These are phyloP conservation scores for Ormyrus rosae DNA, from an alignment of 2,888 invertebrate genomes.

Conservation along the genomic window DNA sequence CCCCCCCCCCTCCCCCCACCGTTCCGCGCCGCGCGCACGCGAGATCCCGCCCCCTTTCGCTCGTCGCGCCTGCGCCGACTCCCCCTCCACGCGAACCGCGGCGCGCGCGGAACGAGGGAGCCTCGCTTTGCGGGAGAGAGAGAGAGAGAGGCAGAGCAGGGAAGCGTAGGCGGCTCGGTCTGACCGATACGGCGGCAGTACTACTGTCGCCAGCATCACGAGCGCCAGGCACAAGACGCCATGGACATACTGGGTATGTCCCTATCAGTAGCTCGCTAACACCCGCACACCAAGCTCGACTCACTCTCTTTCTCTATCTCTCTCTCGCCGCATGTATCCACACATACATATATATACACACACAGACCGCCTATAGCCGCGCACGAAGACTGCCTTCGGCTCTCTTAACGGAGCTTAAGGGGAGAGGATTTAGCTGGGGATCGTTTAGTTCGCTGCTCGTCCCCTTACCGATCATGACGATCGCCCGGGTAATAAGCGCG, in stretches of 20 bases:
- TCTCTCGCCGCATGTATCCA: neutral
- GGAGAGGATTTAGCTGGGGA: no score
- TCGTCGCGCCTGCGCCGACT: no score
- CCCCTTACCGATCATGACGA: no score
- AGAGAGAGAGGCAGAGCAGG: neutral
- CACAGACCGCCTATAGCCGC: neutral
- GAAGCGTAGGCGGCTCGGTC: conserved; percentile 57
- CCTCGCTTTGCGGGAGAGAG: conserved; percentile 13
- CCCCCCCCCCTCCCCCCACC: no score
- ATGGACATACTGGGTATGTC: conserved; percentile 75
- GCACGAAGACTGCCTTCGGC: neutral
- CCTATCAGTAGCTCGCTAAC: conserved; percentile 31
- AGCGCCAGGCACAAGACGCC: conserved; percentile 72
- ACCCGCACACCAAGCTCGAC: neutral
- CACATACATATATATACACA: neutral
- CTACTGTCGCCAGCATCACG: conserved; percentile 75
- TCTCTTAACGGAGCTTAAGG: neutral
- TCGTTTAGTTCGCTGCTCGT: no score
- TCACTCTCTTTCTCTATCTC: conserved; percentile 15
- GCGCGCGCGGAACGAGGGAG: conserved; percentile 49
- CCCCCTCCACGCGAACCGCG: neutral
- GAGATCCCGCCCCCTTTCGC: no score
- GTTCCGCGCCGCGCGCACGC: no score
- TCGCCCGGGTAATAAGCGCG: no score
- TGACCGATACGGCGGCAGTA: conserved; percentile 66